Percentiles rank a stretch among this genome's conserved stretches.
Conservation (phyloP, 2,797 vertebrate genomes). For the Acestrorhynchus altus region DNA sequence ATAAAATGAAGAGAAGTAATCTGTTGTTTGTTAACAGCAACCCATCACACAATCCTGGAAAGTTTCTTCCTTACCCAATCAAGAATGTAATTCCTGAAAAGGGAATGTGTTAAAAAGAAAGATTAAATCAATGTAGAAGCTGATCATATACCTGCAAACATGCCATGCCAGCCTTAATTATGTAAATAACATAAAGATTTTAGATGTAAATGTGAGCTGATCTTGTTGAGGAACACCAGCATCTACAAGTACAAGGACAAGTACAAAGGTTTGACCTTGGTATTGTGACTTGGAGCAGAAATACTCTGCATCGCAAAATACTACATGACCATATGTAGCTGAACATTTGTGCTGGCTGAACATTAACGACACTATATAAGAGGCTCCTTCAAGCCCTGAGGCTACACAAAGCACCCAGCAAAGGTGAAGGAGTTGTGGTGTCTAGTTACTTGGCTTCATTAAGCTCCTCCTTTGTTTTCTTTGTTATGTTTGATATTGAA, state of each 20-base stretch:
- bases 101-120: background rate
- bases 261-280: background rate
- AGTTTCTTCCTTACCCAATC: background rate
- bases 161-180: background rate
- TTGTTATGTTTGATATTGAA: background rate
- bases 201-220: background rate
- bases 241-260: background rate
- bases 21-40: background rate
- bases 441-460: background rate
- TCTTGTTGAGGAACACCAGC: background rate
- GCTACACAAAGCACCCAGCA: constrained; percentile 30
- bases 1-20: too few relatives aligned
- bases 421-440: constrained; percentile 17
- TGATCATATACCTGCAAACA: background rate
- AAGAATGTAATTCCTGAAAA: background rate
- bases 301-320: background rate
- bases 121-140: background rate
- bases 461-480: background rate
- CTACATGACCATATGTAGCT: constrained; percentile 39
- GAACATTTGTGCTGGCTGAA: constrained; percentile 12
- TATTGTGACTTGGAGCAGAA: constrained; percentile 3
- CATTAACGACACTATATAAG: constrained; percentile 43
- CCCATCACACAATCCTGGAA: background rate
- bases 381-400: background rate
- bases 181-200: background rate